A percentile compares a stretch with the other conserved stretches of the same genome.
phyloP scores from a whole-genome alignment of 2,888 invertebrate species.

The Drosophila fulvimacula region DNA sequence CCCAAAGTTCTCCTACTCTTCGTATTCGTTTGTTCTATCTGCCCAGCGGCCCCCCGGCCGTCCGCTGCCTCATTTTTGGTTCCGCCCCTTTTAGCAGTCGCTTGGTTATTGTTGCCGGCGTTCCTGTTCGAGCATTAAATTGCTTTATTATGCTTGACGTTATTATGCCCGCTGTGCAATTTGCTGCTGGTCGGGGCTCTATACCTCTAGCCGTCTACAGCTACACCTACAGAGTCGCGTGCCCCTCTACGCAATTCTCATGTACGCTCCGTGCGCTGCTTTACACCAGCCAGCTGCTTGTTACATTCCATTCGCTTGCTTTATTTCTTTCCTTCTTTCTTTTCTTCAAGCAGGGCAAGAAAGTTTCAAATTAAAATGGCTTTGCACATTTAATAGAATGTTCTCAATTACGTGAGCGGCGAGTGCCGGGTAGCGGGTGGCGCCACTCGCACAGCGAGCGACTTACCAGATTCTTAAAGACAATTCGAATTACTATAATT shows the following conservation, averaged over 20 bases:
- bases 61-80: background rate
- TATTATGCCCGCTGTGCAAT: slow-evolving; percentile 68
- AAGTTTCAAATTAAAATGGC: slow-evolving; percentile 11
- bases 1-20: slow-evolving; percentile 4
- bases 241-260: slow-evolving; percentile 4
- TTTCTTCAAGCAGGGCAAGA: slow-evolving; percentile 23
- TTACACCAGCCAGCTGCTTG: background rate
- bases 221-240: background rate
- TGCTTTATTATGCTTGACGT: slow-evolving; percentile 78
- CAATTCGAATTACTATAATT: slow-evolving; percentile 1
- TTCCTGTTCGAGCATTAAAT: slow-evolving; percentile 72
- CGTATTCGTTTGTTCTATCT: background rate
- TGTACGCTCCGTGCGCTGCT: background rate
- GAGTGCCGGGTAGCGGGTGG: background rate
- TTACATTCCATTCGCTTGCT: slow-evolving; percentile 21
- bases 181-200: slow-evolving; percentile 57
- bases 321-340: slow-evolving; percentile 20
- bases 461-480: background rate
- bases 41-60: background rate
- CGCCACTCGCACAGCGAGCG: background rate
- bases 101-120: slow-evolving; percentile 52
- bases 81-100: slow-evolving; percentile 11
- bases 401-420: slow-evolving; percentile 26
- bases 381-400: slow-evolving; percentile 28
- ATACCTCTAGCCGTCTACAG: background rate